A percentile compares a stretch with the other conserved stretches of the same genome.
Evolutionary conservation across 2,888 invertebrate genomes (phyloP).

Genomic region (Trichogramma dendrolimi): DNA sequence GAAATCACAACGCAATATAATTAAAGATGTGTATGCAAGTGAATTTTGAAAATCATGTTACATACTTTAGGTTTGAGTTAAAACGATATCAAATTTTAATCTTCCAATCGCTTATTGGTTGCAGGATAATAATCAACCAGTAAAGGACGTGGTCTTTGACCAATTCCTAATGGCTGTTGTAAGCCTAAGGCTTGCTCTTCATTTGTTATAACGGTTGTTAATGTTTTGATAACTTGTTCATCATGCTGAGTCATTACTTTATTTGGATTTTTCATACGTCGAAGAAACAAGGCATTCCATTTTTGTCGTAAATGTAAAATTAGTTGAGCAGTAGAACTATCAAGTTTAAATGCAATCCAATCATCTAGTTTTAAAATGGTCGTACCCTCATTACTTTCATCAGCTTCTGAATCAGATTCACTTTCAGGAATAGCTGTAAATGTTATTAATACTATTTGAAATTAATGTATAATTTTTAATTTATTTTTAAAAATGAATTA

Average conservation of each 20-base stretch:
- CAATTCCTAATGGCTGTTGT: slow-evolving; percentile 70
- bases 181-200: slow-evolving; percentile 70
- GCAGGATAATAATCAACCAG: slow-evolving; percentile 57
- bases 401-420: slow-evolving; percentile 56
- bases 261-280: slow-evolving; percentile 60
- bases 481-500: background rate
- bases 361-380: slow-evolving; percentile 65
- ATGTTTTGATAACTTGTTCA: slow-evolving; percentile 65
- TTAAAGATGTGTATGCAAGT: too few relatives aligned
- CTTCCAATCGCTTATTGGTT: slow-evolving; percentile 44
- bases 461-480: slow-evolving; percentile 4
- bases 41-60: too few relatives aligned
- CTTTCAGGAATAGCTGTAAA: slow-evolving; percentile 44
- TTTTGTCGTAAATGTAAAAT: slow-evolving; percentile 69
- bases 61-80: too few relatives aligned
- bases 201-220: slow-evolving; percentile 64
- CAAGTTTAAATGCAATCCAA: slow-evolving; percentile 70
- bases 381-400: slow-evolving; percentile 53
- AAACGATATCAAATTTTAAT: slow-evolving; percentile 18
- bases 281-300: slow-evolving; percentile 66
- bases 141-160: slow-evolving; percentile 70
- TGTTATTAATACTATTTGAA: background rate
- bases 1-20: too few relatives aligned
- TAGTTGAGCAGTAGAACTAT: slow-evolving; percentile 63
- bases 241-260: slow-evolving; percentile 60